These are phyloP conservation scores for Athalia rosae DNA, from an alignment of 2,888 invertebrate genomes.

Conservation along the genomic window DNA sequence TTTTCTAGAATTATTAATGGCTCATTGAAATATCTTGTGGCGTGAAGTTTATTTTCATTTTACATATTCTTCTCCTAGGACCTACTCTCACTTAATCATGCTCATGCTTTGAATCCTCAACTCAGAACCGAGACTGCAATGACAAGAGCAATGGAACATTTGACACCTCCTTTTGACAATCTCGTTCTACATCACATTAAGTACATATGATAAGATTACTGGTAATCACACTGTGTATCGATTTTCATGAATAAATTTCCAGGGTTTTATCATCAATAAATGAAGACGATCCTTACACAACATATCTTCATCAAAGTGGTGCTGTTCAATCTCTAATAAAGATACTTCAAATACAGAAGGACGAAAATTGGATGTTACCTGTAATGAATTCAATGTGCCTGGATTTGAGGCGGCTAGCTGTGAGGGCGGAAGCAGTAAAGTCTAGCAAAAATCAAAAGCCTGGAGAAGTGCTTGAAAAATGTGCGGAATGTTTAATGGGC, in stretches of 20 bases:
- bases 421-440: slow-evolving; percentile 82
- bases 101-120: slow-evolving; percentile 60
- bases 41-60: slow-evolving; percentile 5
- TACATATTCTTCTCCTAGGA: slow-evolving; percentile 56
- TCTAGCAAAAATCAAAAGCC: slow-evolving; percentile 74
- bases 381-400: slow-evolving; percentile 93
- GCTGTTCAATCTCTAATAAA: slow-evolving; percentile 88
- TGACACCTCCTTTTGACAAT: slow-evolving; percentile 66
- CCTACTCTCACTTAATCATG: slow-evolving; percentile 66
- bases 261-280: slow-evolving; percentile 76
- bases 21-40: slow-evolving; percentile 17
- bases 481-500: slow-evolving; percentile 93
- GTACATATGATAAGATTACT: slow-evolving; percentile 56
- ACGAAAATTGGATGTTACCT: slow-evolving; percentile 98
- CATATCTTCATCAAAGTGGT: slow-evolving; percentile 86
- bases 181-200: slow-evolving; percentile 67
- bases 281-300: slow-evolving; percentile 75
- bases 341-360: slow-evolving; percentile 89
- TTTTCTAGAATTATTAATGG: neutral
- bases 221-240: neutral
- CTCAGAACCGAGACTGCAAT: slow-evolving; percentile 63
- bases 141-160: slow-evolving; percentile 65
- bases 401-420: slow-evolving; percentile 90
- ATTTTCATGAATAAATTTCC: slow-evolving; percentile 52
- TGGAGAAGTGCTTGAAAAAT: slow-evolving; percentile 90